Evolutionary conservation across 1,140 invertebrate genomes (phyloP).

Genomic region (Sminthurinus signatus): DNA sequence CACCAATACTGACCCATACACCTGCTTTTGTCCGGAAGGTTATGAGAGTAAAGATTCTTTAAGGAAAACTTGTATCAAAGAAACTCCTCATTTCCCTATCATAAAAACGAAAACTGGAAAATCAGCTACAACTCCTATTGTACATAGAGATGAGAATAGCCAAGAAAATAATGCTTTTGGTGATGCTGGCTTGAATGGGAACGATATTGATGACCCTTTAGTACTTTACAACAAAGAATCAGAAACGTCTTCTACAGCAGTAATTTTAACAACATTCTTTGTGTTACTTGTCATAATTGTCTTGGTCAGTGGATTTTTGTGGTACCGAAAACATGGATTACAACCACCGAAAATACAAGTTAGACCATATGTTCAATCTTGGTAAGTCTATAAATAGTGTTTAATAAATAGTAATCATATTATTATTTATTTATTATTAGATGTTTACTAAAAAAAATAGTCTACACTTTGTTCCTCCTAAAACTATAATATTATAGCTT

Average conservation of each 20-base stretch:
- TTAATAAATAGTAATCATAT: too few species aligned
- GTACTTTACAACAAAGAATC: background rate
- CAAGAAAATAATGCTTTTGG: too few species aligned
- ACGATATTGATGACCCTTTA: background rate
- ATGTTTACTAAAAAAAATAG: too few species aligned
- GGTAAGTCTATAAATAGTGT: too few species aligned
- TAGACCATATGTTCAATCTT: conserved; percentile 35
- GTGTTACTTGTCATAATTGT: conserved; percentile 6
- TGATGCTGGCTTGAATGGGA: background rate
- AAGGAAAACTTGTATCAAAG: too few species aligned
- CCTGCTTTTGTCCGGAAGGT: conserved; percentile 9
- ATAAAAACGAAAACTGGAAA: too few species aligned
- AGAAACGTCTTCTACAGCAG: background rate
- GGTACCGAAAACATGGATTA: conserved; percentile 17
- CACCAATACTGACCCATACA: background rate
- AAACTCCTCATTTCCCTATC: too few species aligned
- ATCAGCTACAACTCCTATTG: too few species aligned
- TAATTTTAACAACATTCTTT: conserved; percentile 10
- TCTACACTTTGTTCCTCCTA: too few species aligned
- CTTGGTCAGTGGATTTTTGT: conserved; percentile 1
- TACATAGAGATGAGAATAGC: too few species aligned
- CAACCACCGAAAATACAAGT: conserved; percentile 30
- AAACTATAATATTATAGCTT: too few species aligned
- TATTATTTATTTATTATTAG: too few species aligned
- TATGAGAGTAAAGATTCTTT: background rate